phyloP scores from a whole-genome alignment of 2,113 vertebrate genomes.

The Rattus rattus region DNA sequence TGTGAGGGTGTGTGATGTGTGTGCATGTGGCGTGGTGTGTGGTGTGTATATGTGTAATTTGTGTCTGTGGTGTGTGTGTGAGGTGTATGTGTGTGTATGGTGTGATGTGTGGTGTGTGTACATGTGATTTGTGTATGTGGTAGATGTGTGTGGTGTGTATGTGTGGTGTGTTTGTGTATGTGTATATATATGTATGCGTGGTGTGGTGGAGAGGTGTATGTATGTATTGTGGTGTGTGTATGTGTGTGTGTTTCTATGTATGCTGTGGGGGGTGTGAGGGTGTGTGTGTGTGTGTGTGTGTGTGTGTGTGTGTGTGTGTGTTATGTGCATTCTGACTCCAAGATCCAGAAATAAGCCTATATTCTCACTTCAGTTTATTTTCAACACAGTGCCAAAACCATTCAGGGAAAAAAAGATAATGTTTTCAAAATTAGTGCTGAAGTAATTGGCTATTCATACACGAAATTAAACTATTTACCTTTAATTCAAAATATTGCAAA shows the following conservation, averaged over 20 bases:
- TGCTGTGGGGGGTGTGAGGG: too few species aligned
- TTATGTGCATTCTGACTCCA: too few species aligned
- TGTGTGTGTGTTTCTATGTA: too few species aligned
- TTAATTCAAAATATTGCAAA: neutral
- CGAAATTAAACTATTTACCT: neutral
- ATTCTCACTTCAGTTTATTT: neutral
- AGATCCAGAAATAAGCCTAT: neutral
- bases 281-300: neutral
- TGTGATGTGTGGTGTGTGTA: too few species aligned
- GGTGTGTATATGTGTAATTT: too few species aligned
- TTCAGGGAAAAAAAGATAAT: neutral
- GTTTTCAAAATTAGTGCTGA: slow-evolving; percentile 1
- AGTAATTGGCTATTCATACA: neutral
- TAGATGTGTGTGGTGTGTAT: too few species aligned
- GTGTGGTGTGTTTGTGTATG: too few species aligned
- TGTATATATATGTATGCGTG: too few species aligned
- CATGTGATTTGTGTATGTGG: too few species aligned
- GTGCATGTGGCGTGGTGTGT: neutral
- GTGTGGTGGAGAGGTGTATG: too few species aligned
- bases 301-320: neutral
- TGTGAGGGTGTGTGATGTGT: neutral
- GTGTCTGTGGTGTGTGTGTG: too few species aligned
- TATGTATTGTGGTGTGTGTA: too few species aligned
- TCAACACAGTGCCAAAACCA: neutral
- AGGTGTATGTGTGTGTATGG: neutral